These are phyloP conservation scores for Parnassius mnemosyne DNA, from an alignment of 2,888 invertebrate genomes.

Conservation along the genomic window DNA sequence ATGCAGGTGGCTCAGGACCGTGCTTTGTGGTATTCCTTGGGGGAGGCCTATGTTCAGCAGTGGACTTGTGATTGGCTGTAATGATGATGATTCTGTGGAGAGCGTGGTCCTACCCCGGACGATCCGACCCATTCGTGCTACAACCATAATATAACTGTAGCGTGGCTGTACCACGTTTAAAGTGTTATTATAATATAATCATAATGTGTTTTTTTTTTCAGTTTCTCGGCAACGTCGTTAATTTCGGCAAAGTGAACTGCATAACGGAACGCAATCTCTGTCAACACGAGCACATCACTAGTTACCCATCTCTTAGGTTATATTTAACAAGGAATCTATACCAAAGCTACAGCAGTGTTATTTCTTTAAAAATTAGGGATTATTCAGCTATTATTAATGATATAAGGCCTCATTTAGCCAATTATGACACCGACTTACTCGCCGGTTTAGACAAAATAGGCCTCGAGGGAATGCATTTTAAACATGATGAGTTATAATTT, in stretches of 20 bases:
- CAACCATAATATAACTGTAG: too few species aligned
- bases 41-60: too few species aligned
- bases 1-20: too few species aligned
- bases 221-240: constrained; percentile 58
- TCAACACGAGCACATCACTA: constrained; percentile 62
- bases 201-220: constrained; percentile 36
- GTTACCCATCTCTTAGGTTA: constrained; percentile 63
- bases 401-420: constrained; percentile 48
- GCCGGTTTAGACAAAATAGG: constrained; percentile 40
- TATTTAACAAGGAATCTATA: constrained; percentile 51
- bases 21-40: too few species aligned
- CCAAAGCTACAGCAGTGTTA: constrained; percentile 48
- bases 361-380: constrained; percentile 49
- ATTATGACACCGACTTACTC: constrained; percentile 46
- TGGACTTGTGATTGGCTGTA: too few species aligned
- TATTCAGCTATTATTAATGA: constrained; percentile 47
- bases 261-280: constrained; percentile 61
- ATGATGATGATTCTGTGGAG: too few species aligned
- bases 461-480: constrained; percentile 37
- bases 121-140: too few species aligned
- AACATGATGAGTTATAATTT: constrained; percentile 61
- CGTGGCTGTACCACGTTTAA: too few species aligned
- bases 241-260: constrained; percentile 71
- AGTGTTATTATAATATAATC: too few species aligned
- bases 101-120: too few species aligned